Base-by-base conservation (phyloP, 2,797 vertebrate genomes). In the Sebastes nivosus region DNA sequence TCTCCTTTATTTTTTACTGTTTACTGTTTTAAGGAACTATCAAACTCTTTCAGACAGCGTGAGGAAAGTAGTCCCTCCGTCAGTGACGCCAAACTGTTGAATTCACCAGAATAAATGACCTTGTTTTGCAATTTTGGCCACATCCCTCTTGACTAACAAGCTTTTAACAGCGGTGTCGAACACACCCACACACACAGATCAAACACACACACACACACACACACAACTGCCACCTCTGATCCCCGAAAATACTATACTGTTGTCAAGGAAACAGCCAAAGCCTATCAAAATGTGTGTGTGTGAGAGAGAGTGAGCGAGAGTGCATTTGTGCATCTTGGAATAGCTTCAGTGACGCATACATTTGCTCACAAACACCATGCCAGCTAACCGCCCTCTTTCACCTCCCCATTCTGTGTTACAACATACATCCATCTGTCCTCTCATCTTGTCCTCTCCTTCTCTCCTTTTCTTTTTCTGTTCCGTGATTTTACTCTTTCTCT, bases 401-500 rank as follows among this genome's bases (percentile, higher is more conserved):
- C 91, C 90, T 93, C 88, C 87, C 84, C 82, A 71, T 88, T 92
- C 89, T 84, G 83, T 88, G 88, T 90, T 91, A 86, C 78, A 93
- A 84, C 92, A 92, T 89, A 20, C 93, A 92, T 92, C 92, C 92
- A 94, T 95, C 93, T 94, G 91, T 92, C 82, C 91, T 81, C 85
- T 78, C 67, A 74, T 86, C 84, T 67, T 80, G 38, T 36, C 67
- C 54, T 60, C 42, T 30, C 25, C 24, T 66, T 46, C 10, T 60
- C 9, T 58, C 18, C 24, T 32, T 74, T 54, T 25, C 14, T 20
- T 66, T 67, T 22, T 66, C 32, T 66, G 67, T 27, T 29, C 42
- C 34, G 20, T 32, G 18, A 59, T 46, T 69, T 67, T 29, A 66
- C 29, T 30, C 29, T 59, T 50, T 22, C 57, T 84, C 77, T 87